A percentile compares a stretch with the other conserved stretches of the same genome.
These are phyloP conservation scores for Papilio machaon DNA, from an alignment of 1,140 invertebrate genomes.

Conservation along the genomic window DNA sequence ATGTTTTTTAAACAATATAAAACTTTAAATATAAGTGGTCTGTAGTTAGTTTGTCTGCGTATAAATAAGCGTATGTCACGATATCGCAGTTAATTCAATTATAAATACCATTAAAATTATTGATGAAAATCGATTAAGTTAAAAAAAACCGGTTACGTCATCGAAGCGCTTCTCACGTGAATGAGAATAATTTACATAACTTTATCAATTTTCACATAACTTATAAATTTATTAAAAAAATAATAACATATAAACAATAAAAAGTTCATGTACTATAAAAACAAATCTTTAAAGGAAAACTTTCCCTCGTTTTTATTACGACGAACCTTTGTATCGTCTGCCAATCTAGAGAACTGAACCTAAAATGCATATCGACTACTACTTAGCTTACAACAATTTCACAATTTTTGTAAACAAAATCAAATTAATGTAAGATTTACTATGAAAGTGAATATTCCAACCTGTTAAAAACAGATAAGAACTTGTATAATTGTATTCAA, in stretches of 20 bases:
- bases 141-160: not conserved
- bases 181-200: constrained; percentile 25
- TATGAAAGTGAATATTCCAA: not conserved
- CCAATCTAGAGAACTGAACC: not conserved
- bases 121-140: constrained; percentile 21
- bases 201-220: constrained; percentile 23
- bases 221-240: constrained; percentile 9
- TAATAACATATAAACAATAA: not conserved
- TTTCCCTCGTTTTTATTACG: not conserved
- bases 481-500: constrained; percentile 2
- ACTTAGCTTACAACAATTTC: too few relatives aligned
- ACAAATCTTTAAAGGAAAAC: not conserved
- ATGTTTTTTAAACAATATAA: not conserved
- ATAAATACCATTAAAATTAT: constrained; percentile 17
- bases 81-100: constrained; percentile 18
- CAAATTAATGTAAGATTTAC: too few relatives aligned
- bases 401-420: too few relatives aligned
- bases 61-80: constrained; percentile 18
- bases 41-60: not conserved
- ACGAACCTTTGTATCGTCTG: not conserved
- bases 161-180: not conserved
- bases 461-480: not conserved
- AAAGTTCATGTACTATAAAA: not conserved
- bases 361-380: not conserved
- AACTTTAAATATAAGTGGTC: not conserved